Evolutionary conservation across 2,888 invertebrate genomes (phyloP), one percentile per base, ranked within the genome.

Genomic region (Eumerus sabulonum): DNA sequence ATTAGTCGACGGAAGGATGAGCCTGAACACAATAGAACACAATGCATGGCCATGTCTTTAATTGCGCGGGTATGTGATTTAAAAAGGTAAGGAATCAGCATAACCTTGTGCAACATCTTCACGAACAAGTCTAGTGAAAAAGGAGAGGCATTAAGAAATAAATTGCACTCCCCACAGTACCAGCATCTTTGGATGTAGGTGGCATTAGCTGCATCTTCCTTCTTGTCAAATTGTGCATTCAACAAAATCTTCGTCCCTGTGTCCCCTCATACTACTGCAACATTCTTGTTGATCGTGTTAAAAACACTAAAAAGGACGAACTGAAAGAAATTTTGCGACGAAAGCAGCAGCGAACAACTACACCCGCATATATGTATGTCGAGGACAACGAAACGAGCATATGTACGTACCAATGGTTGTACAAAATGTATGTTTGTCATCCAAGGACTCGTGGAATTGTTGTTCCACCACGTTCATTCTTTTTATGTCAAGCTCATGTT

Each of bases 101-200:
- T 67, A 71, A 66, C 76, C 73, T 72, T 77, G 72, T 53, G 11
- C 9, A 59, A 18, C 42, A 45, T 50, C 68, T 56, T 56, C 1
- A 42, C 35, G 27, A 53, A 48, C 36, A 36, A 50, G n/a, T 51
- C 35, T 54, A 45, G 9, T 17, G 13, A 44, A 50, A 62, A 70
- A 70, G 64, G 71, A 76, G 71, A 71, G 59, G 60, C 60, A 76
- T 63, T 77, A 73, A 67, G 36, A 56, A 77, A 60, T 48, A 59
- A 27, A 35, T 19, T 19, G 12, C 4, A 63, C 40, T 27, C n/a
- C n/a, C n/a, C n/a, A n/a, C n/a, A n/a, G n/a, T n/a, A 27, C 27
- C 27, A 27, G 27, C 27, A 27, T 27, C 27, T 7, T 27, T 7
- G 27, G 27, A 7, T 2, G 27, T 27, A 27, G 27, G 27, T n/a